Conservation (phyloP, 2,888 invertebrate species). For the Sepioteuthis lessoniana region DNA sequence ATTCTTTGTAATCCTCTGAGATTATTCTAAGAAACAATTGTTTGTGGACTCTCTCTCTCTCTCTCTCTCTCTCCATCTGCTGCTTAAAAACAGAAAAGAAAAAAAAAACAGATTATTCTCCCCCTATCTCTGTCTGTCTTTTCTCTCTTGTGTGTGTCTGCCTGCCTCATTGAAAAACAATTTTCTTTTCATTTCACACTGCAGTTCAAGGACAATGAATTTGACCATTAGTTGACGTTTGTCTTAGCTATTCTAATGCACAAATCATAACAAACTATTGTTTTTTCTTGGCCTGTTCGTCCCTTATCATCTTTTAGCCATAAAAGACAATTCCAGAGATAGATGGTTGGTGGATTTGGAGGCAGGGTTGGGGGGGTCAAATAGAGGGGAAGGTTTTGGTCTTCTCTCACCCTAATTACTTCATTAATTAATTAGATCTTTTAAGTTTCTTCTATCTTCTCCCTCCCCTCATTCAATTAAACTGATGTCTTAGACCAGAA, state of each 20-base stretch:
- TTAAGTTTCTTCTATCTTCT: background rate
- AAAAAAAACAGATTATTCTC: background rate
- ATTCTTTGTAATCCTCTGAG: background rate
- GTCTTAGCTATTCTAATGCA: slow-evolving; percentile 7
- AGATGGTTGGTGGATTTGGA: background rate
- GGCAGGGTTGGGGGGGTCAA: background rate
- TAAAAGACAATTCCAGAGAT: background rate
- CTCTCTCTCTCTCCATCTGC: background rate
- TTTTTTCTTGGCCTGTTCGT: background rate
- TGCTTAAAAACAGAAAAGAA: background rate
- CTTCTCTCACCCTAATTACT: slow-evolving; percentile 2
- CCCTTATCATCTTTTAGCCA: background rate
- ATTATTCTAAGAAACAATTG: background rate
- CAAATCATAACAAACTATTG: background rate
- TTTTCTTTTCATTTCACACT: background rate
- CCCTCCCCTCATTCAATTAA: background rate
- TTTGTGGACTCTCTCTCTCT: background rate
- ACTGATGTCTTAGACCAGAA: background rate
- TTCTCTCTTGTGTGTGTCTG: too few relatives aligned
- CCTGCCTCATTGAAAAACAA: background rate
- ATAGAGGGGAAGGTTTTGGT: background rate
- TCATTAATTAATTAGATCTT: slow-evolving; percentile 21
- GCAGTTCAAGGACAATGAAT: background rate
- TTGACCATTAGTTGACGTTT: background rate
- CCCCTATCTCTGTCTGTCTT: background rate